Evolutionary conservation across 2,797 vertebrate species (phyloP).

Genomic region (Gymnopithys bicolor): DNA sequence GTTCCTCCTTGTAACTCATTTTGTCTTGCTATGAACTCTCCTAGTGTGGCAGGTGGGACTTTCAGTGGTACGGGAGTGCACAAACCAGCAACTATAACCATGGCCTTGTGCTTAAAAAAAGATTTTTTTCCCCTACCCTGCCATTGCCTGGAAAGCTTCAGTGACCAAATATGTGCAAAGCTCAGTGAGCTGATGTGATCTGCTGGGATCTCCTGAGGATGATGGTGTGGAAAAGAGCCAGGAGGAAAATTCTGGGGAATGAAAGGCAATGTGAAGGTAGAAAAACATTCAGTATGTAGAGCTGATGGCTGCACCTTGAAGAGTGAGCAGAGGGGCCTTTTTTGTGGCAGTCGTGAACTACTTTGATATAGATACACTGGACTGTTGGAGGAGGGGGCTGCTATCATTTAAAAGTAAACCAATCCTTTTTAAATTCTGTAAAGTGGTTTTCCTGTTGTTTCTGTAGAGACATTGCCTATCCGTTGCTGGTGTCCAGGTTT

Average conservation of each 20-base stretch:
- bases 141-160: background rate
- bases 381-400: background rate
- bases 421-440: background rate
- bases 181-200: background rate
- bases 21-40: background rate
- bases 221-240: background rate
- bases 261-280: fast-evolving
- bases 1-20: background rate
- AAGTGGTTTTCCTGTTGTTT: background rate
- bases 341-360: background rate
- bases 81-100: background rate
- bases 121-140: background rate
- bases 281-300: background rate
- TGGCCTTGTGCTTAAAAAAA: background rate
- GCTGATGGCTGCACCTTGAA: background rate
- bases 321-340: background rate
- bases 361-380: background rate
- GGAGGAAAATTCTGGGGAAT: background rate
- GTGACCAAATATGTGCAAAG: background rate
- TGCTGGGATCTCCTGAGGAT: background rate
- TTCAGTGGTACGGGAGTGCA: background rate
- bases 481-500: background rate
- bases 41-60: background rate
- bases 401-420: background rate
- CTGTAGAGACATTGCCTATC: background rate